Conservation (phyloP, 2,888 invertebrate species). For the Apamea epomidion region DNA sequence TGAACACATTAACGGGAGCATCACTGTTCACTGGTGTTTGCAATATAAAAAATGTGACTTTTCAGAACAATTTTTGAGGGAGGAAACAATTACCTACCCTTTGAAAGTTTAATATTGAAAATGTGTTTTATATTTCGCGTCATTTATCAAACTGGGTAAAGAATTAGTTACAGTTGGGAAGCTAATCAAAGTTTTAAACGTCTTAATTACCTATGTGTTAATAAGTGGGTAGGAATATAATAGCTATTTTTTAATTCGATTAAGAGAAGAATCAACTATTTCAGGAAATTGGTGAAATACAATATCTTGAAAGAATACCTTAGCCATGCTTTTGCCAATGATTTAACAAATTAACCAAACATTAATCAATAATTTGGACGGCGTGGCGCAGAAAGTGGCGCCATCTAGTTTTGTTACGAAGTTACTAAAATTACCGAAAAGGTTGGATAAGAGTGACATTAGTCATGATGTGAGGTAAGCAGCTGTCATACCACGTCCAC, state of each 20-base stretch:
- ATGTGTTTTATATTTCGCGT: conserved; percentile 63
- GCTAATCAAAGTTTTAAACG: not conserved
- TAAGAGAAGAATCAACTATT: not conserved
- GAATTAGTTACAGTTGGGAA: too few species aligned
- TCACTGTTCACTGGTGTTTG: conserved; percentile 69
- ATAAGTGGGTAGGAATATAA: not conserved
- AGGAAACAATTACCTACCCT: conserved; percentile 75
- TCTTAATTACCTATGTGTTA: not conserved
- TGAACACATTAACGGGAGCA: conserved; percentile 52
- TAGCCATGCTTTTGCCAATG: not conserved
- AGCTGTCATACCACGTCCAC: not conserved
- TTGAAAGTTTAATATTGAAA: conserved; percentile 69
- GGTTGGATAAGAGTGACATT: not conserved
- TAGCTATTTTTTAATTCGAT: not conserved
- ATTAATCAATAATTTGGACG: not conserved
- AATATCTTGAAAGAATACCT: not conserved
- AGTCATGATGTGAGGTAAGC: not conserved
- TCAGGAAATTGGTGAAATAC: too few species aligned
- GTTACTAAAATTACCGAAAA: not conserved
- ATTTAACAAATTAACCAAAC: not conserved
- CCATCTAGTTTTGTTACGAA: not conserved
- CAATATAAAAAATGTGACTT: conserved; percentile 79
- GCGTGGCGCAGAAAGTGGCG: not conserved
- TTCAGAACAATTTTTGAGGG: conserved; percentile 76
- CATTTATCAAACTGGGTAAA: conserved; percentile 44